Base-by-base conservation (phyloP, 2,113 vertebrate species). In the Halcyon malimbica region DNA sequence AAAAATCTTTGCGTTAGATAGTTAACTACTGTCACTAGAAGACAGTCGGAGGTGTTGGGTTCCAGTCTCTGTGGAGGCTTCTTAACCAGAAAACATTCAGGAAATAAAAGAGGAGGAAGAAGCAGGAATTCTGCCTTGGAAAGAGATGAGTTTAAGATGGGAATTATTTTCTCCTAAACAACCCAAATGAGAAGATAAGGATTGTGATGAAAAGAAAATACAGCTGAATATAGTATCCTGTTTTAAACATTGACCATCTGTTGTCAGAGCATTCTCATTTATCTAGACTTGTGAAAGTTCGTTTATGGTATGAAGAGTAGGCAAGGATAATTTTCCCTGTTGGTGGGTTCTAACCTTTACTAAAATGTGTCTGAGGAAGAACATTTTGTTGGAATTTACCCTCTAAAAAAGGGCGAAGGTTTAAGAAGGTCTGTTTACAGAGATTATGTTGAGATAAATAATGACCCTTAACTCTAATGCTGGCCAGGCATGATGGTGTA, bases 21-120 rank as follows among this genome's bases (percentile, higher is more conserved):
- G n/a, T n/a, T 41, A 7, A 23, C 29, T 83, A 9, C 35, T 51
- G 4, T 41, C 20, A 35, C n/a, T 64, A 39, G 37, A 67, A 69
- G 23, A 14, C 6, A 54, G 19, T 3, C 0, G 1, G 24, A 5
- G 4, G 13, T 57, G 8, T 25, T 79, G 14, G 6, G 3, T 60
- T 90, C 24, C n/a, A 59, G 19, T 21, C 14, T 62, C 26, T 33
- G 16, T 76, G 6, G 3, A 11, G 10, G 4, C 3, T 83, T 68
- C 53, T 71, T 48, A 76, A 73, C 6, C 8, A 86, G 68, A 69
- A 90, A 68, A 41, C 4, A 33, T 5, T 3, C 7, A 41, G 28
- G 29, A 65, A 80, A 41, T 37, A 50, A n/a, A 69, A 56, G 11
- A 10, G 3, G 14, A 64, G 11, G 33, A 81, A 87, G 39, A 64